A percentile compares a stretch with the other conserved stretches of the same genome.
Conservation (phyloP, 1,140 invertebrate genomes). For the Paraescarpia echinospica region DNA sequence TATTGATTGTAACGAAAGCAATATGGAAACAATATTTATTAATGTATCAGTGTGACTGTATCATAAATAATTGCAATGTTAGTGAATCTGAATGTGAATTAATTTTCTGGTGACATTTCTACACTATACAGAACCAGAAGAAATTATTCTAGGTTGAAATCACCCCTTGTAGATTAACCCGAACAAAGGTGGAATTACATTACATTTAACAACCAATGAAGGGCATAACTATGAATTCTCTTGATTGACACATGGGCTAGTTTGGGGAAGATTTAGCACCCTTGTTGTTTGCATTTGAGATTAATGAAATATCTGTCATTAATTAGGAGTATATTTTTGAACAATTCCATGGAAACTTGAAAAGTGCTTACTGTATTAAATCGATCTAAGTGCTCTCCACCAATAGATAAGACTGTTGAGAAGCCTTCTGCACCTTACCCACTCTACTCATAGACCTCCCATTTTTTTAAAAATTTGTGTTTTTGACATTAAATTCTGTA, state of each 20-base stretch:
- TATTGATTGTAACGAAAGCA: neutral
- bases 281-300: neutral
- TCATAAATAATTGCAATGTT: neutral
- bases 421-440: no score
- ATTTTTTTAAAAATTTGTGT: no score
- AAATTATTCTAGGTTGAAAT: neutral
- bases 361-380: neutral
- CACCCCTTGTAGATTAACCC: neutral
- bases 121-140: neutral
- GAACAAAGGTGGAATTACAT: neutral
- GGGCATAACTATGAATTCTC: neutral
- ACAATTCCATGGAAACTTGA: neutral
- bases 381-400: neutral
- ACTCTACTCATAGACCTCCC: no score
- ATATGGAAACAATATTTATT: neutral
- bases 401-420: no score
- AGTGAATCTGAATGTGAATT: no score
- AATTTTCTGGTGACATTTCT: neutral
- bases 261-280: neutral
- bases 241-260: neutral
- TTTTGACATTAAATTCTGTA: no score
- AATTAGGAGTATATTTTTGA: neutral
- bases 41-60: neutral
- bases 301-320: neutral
- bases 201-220: neutral